phyloP scores from a whole-genome alignment of 1,140 invertebrate species.

The Andricus grossulariae region DNA sequence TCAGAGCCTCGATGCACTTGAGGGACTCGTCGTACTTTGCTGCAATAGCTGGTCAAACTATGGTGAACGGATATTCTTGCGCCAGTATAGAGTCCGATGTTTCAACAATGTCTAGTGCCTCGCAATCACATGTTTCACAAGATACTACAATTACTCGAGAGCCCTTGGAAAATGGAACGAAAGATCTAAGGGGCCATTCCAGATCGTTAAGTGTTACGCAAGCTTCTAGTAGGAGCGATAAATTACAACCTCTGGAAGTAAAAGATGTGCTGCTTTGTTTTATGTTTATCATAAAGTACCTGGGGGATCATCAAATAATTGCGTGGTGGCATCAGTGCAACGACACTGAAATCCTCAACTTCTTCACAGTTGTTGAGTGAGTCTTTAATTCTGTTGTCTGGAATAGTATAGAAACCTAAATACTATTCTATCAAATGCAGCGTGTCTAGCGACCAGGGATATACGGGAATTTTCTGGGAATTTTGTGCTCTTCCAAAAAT shows the following conservation, averaged over 20 bases:
- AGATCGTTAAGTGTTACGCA: constrained; percentile 79
- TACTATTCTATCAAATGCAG: neutral
- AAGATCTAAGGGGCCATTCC: constrained; percentile 67
- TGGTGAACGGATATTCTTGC: constrained; percentile 75
- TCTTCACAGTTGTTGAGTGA: constrained; percentile 89
- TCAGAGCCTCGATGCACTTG: constrained; percentile 78
- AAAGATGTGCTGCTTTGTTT: constrained; percentile 94
- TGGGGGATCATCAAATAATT: constrained; percentile 91
- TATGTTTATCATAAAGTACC: constrained; percentile 92
- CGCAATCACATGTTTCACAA: constrained; percentile 79
- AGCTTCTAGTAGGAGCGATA: constrained; percentile 79
- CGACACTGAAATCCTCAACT: constrained; percentile 84
- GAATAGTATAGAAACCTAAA: constrained; percentile 41
- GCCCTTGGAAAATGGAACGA: constrained; percentile 63
- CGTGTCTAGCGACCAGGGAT: no score
- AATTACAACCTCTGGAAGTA: constrained; percentile 84
- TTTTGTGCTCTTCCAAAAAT: no score
- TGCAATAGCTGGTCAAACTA: constrained; percentile 85
- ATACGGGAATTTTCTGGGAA: no score
- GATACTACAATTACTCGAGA: constrained; percentile 80
- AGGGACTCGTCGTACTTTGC: constrained; percentile 86
- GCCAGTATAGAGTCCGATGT: constrained; percentile 80
- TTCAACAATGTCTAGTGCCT: constrained; percentile 78
- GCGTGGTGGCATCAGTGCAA: constrained; percentile 93
- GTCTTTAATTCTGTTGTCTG: constrained; percentile 56